Conservation (phyloP, 2,888 invertebrate genomes). For the Glyphotaelius pellucidus region DNA sequence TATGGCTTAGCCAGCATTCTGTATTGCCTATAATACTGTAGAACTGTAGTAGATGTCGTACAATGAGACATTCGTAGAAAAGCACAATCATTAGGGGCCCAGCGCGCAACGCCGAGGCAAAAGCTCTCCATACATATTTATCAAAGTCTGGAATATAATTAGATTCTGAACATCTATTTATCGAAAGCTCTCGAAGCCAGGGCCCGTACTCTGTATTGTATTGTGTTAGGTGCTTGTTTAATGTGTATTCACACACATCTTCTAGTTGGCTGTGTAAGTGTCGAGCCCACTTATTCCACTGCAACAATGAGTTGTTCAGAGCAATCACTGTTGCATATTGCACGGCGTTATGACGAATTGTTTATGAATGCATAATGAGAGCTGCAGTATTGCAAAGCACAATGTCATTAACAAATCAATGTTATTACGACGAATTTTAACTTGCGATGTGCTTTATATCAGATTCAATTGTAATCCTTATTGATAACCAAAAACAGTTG, state of each 20-base stretch:
- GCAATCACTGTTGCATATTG: neutral
- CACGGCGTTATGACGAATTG: neutral
- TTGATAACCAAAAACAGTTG: too few species aligned
- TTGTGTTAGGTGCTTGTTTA: neutral
- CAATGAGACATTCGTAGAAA: slow-evolving; percentile 57
- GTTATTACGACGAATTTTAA: neutral
- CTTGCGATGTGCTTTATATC: neutral
- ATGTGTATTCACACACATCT: neutral
- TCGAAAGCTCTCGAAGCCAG: slow-evolving; percentile 62
- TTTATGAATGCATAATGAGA: neutral
- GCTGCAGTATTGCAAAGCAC: neutral
- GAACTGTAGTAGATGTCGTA: slow-evolving; percentile 27
- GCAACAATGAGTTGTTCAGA: neutral
- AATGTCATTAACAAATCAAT: neutral
- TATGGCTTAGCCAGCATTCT: neutral
- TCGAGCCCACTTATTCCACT: neutral
- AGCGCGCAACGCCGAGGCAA: slow-evolving; percentile 34
- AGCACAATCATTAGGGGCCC: slow-evolving; percentile 64
- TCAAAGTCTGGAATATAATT: slow-evolving; percentile 66
- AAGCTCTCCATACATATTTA: slow-evolving; percentile 57
- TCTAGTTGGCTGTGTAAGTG: neutral
- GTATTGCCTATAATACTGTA: neutral
- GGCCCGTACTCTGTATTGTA: neutral
- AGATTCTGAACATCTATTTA: slow-evolving; percentile 66
- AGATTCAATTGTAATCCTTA: neutral